These are phyloP conservation scores for Peucedramus taeniatus DNA, from an alignment of 2,113 vertebrate species.

Conservation along the genomic window DNA sequence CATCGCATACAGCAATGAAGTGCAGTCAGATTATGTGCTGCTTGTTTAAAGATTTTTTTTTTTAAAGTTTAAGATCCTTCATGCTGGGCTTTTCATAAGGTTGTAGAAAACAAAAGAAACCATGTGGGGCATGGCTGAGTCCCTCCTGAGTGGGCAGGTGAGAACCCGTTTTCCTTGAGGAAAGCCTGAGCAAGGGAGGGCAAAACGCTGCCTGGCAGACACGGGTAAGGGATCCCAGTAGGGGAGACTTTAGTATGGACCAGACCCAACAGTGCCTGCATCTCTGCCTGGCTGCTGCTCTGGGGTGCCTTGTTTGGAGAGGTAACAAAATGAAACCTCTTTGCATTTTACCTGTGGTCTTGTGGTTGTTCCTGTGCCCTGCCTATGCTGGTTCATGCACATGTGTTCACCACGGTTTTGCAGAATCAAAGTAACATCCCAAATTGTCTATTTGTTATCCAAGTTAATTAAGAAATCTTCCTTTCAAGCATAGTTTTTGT, in stretches of 20 bases:
- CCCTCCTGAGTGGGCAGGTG: accelerated
- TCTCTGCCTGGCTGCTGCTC: not conserved
- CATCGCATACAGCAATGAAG: not conserved
- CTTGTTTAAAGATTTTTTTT: not conserved
- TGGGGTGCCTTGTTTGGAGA: not conserved
- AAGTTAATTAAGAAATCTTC: not conserved
- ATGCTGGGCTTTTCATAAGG: not conserved
- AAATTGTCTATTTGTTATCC: not conserved
- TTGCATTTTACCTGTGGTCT: not conserved
- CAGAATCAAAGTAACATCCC: not conserved
- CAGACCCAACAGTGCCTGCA: not conserved
- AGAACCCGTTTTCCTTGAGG: accelerated
- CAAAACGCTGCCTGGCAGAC: not conserved
- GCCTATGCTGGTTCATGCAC: not conserved
- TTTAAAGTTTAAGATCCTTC: not conserved
- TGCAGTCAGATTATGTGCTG: not conserved
- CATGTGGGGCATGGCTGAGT: no score
- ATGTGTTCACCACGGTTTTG: accelerated
- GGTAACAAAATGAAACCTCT: not conserved
- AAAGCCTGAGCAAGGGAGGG: not conserved
- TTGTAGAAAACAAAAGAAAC: not conserved
- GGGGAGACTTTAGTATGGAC: not conserved
- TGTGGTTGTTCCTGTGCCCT: not conserved
- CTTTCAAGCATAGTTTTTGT: not conserved
- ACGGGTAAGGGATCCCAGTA: not conserved